Base-by-base conservation (phyloP, 2,888 invertebrate species). In the Heteropelma amictum region DNA sequence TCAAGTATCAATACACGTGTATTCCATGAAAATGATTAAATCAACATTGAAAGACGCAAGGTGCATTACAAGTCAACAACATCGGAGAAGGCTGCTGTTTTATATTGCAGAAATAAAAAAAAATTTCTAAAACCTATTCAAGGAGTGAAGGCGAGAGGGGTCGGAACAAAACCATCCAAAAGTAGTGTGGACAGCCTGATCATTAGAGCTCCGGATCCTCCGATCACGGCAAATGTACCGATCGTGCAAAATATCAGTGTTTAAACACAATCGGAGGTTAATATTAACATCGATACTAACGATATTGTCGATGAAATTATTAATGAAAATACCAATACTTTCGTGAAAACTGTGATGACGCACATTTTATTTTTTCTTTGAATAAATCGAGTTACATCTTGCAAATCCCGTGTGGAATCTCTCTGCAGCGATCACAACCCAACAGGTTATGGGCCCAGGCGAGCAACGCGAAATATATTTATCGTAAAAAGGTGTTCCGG, bases 391-490 rank as follows among this genome's bases (percentile, higher is more conserved):
- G 6, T 30, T 30, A 8, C 8, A 0, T 2, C 5, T 30, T 2
- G 30, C 30, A 30, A 5, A 30, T 30, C 30, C 30, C 30, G 1
- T 7, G 30, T 30, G 30, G 30, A 30, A 30, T 1, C 5, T 2
- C 8, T n/a, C n/a, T n/a, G n/a, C n/a, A n/a, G n/a, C n/a, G n/a
- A n/a, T n/a, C n/a, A n/a, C n/a, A 21, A 10, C n/a, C n/a, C 35
- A 35, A 21, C 35, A 54, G 54, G 54, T 54, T 54, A 54, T 54
- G 54, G 54, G 54, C 54, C 54, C 35, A 54, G 54, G n/a, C 2
- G 10, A 12, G 35, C 10, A 6, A 21, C 35, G 35, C 14, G 35
- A 33, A 21, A 54, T 35, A 54, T 35, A 54, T 8, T 17, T 17
- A 14, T 33, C 4, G 30, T n/a, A n/a, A n/a, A n/a, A n/a, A n/a